These are phyloP conservation scores for Diogma glabrata DNA, from an alignment of 2,888 invertebrate genomes.

Conservation along the genomic window DNA sequence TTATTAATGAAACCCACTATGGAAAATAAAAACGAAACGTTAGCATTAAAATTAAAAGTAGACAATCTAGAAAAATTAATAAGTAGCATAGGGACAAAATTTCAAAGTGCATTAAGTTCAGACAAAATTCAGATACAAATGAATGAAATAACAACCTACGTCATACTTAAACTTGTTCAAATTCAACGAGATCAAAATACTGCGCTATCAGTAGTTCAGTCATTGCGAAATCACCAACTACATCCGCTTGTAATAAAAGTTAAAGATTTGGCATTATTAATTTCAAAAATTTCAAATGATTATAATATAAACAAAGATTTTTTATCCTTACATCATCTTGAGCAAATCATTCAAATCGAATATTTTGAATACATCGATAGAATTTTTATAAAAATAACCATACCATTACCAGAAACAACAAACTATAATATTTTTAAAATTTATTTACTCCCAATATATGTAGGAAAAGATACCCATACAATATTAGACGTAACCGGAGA, in stretches of 20 bases:
- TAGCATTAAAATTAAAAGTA: not conserved
- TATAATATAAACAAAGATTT: no score
- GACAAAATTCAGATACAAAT: not conserved
- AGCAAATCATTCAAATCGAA: not conserved
- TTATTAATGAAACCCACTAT: not conserved
- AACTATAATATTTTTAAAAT: no score
- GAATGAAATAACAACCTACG: not conserved
- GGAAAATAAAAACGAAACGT: not conserved
- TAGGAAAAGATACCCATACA: no score
- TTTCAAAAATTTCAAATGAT: no score
- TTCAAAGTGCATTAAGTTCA: not conserved
- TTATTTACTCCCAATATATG: no score
- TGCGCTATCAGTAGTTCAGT: no score
- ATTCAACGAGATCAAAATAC: not conserved
- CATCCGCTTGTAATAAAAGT: no score
- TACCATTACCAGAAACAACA: not conserved
- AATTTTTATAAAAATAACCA: not conserved
- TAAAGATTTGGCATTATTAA: no score
- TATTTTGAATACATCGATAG: not conserved
- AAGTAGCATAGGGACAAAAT: no score
- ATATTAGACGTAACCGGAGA: no score
- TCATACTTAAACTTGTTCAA: not conserved
- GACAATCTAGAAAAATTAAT: not conserved
- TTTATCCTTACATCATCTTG: no score
- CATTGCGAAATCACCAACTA: no score